Base-by-base conservation (phyloP, 2,113 vertebrate genomes). In the Monopterus albus region DNA sequence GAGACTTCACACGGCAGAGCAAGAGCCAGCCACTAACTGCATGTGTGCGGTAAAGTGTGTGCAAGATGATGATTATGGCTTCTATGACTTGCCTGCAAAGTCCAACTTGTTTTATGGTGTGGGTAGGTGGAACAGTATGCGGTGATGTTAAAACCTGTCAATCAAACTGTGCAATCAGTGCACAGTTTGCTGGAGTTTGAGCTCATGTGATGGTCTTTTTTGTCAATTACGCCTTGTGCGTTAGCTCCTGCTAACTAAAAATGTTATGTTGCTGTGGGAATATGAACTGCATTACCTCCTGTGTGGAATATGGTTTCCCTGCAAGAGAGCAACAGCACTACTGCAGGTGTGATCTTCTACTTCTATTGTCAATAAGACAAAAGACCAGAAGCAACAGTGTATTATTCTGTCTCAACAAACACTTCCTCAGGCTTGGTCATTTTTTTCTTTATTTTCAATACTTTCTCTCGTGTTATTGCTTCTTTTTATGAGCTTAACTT, bases 1-100 rank as follows among this genome's bases (percentile, higher is more conserved):
- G 56, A 36, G 36, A 69, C 64, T 72, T 72, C 70, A 75, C 52
- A 76, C 72, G 43, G 72, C 72, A 46, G 56, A 60, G 52, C 1
- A 3, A 75, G 55, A 74, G 60, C 46, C 39, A 21, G 43, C 40
- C 8, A n/a, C 61, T n/a, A n/a, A 14, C 62, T 20, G 40, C 43
- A 12, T 59, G 62, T 72, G 82, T 31, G 77, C 72, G 61, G 68
- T 38, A 17, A 75, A 61, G 79, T 42, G 17, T 39, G 53, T 23
- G 51, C 47, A 63, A 29, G 52, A 72, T 35, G 72, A 73, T 20
- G 55, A 71, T 73, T 35, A 51, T 10, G 5, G 33, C 17, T 66
- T 60, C 60, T 13, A 42, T n/a, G 33, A 51, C 43, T 29, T 25
- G 55, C 58, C 43, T 35, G 28, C 10, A 50, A n/a, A 63, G 73